Evolutionary conservation across 2,888 invertebrate genomes (phyloP), one percentile per base, ranked within the genome.

Genomic region (Sinodicranocentrus sp.): DNA sequence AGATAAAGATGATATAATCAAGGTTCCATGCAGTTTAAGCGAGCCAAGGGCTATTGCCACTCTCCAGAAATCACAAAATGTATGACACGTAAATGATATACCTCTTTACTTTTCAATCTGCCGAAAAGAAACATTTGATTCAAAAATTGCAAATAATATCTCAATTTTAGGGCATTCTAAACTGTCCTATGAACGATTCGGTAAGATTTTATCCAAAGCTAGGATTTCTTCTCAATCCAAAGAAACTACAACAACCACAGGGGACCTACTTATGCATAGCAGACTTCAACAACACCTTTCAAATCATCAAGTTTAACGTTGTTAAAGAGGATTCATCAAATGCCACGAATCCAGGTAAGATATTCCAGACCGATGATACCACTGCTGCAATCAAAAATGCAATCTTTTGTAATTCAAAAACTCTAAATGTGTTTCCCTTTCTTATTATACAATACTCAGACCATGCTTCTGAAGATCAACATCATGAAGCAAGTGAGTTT

Each of bases 161-260:
- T 59, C 1, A 25, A 10, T 73, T 52, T 54, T 19, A 85, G 84
- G 84, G 84, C 48, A 59, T 70, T 43, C 61, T 85, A 17, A 71
- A 82, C 8, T 85, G 84, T 44, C 82, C 84, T 23, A 84, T 85
- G 82, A 82, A 82, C 67, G 84, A 85, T 13, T 82, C 85, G 2
- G 76, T 85, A 1, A 63, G 61, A 0, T 85, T 82, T 78, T 68
- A 82, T 19, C 21, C 70, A 1, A 85, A 85, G 33, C 39, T 65
- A 19, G 85, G 85, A 0, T 85, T 79, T 54, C 19, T 65, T 1
- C 0, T 83, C 15, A 44, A 63, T 39, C 59, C 63, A 6, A 59
- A 52, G 3, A 5, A 19, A 17, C 43, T 59, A 13, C 19, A 57
- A 1, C 19, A 59, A 19, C 57, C 65, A 2, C 19, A 82, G 54